Evolutionary conservation across 2,113 vertebrate species (phyloP).

Genomic region (Equus przewalskii): DNA sequence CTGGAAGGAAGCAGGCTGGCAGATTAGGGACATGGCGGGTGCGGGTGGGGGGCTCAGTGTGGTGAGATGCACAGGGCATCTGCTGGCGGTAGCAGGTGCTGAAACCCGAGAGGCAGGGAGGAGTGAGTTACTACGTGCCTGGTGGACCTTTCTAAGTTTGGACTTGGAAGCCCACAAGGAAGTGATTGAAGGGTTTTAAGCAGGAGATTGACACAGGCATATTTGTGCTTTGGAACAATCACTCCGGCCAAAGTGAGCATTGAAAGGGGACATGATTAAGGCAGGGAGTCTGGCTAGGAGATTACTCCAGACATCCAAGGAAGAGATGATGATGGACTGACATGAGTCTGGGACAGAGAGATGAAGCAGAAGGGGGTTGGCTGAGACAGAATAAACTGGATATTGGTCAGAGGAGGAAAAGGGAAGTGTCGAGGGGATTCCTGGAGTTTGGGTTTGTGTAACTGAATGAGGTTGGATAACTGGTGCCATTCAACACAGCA

Average conservation of each 20-base stretch:
- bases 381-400: neutral
- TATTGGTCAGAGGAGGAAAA: neutral
- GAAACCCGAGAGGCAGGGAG: slow-evolving; percentile 60
- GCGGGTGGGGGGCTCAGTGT: too few species aligned
- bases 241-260: neutral
- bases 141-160: slow-evolving; percentile 65
- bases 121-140: neutral
- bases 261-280: neutral
- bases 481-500: neutral
- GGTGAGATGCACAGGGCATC: neutral
- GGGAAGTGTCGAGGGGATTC: neutral
- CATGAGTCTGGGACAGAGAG: neutral
- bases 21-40: neutral
- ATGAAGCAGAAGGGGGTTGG: neutral
- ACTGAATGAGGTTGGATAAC: neutral
- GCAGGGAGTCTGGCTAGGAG: neutral
- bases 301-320: rapidly evolving
- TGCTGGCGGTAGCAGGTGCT: slow-evolving; percentile 43
- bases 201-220: slow-evolving; percentile 1
- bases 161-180: neutral
- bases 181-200: slow-evolving; percentile 28
- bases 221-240: neutral
- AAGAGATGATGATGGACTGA: neutral
- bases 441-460: neutral
- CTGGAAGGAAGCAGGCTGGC: neutral